A percentile compares a stretch with the other conserved stretches of the same genome.
Conservation (phyloP, 2,888 invertebrate species). For the Sminthurinus aureus region DNA sequence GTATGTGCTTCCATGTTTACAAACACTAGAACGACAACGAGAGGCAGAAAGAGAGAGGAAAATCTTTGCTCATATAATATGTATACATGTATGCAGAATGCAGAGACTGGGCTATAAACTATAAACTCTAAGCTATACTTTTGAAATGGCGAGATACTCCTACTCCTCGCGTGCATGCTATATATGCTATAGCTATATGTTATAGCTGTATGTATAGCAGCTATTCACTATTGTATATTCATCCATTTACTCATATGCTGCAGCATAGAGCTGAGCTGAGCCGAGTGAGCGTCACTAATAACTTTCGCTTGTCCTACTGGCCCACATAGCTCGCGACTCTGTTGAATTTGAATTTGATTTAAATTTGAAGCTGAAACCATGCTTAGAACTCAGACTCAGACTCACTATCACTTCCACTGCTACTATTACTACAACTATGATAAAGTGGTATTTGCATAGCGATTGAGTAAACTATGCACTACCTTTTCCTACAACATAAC, state of each 20-base stretch:
- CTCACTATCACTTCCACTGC: no score
- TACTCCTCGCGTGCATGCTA: no score
- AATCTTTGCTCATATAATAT: background rate
- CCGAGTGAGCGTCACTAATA: constrained; percentile 37
- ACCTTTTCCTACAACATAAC: no score
- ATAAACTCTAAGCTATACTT: no score
- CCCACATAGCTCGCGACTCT: constrained; percentile 52
- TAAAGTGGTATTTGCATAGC: no score
- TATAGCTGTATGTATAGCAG: no score
- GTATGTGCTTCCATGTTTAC: background rate
- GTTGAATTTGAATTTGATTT: constrained; percentile 37
- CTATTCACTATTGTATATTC: background rate
- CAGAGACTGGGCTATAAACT: background rate
- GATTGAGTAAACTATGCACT: no score
- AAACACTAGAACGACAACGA: background rate
- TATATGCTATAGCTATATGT: no score
- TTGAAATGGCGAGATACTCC: no score
- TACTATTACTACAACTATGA: no score
- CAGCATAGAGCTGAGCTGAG: background rate
- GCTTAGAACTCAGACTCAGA: constrained; percentile 6
- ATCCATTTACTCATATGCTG: constrained; percentile 13
- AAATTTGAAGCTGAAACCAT: constrained; percentile 30
- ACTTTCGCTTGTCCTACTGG: constrained; percentile 61
- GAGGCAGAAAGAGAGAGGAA: background rate
- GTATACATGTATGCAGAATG: background rate